Conservation (phyloP, 2,797 vertebrate genomes). For the Fundulus diaphanus region DNA sequence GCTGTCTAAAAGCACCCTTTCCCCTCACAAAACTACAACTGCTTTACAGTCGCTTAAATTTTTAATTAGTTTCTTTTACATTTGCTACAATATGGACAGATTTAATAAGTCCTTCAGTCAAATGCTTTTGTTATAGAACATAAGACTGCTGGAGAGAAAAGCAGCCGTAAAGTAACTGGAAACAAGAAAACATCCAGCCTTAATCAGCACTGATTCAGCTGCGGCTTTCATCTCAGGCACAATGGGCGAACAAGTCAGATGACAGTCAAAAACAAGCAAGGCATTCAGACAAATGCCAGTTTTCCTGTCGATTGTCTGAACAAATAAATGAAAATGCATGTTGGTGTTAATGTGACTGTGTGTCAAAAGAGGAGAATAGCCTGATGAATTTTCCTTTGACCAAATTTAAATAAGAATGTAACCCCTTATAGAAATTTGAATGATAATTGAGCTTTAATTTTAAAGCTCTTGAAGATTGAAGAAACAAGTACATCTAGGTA, state of each 20-base stretch:
- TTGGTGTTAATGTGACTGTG: constrained; percentile 3
- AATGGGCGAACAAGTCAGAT: constrained; percentile 31
- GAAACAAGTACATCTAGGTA: background rate
- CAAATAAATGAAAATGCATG: constrained; percentile 21
- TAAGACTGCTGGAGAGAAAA: constrained; percentile 10
- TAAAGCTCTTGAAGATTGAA: constrained; percentile 15
- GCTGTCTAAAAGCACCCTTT: background rate
- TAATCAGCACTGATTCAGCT: constrained; percentile 33
- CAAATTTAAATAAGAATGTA: constrained; percentile 20
- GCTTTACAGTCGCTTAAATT: background rate
- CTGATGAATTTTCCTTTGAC: constrained; percentile 9
- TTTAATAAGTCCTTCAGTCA: constrained; percentile 16
- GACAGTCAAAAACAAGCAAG: constrained; percentile 43
- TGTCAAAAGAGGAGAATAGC: background rate
- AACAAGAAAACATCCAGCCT: constrained; percentile 15
- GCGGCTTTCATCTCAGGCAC: constrained; percentile 27
- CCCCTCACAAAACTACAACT: background rate
- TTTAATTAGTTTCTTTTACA: background rate
- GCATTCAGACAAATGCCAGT: constrained; percentile 52
- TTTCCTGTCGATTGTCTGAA: constrained; percentile 21
- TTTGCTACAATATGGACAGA: constrained; percentile 10
- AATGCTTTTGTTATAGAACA: constrained; percentile 13
- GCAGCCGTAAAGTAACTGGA: constrained; percentile 4
- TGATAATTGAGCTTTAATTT: constrained; percentile 30
- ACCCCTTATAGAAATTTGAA: constrained; percentile 28